Percentiles rank a stretch among this genome's conserved stretches.
Evolutionary conservation across 2,888 invertebrate species (phyloP).

Genomic region (Cabera pusaria): DNA sequence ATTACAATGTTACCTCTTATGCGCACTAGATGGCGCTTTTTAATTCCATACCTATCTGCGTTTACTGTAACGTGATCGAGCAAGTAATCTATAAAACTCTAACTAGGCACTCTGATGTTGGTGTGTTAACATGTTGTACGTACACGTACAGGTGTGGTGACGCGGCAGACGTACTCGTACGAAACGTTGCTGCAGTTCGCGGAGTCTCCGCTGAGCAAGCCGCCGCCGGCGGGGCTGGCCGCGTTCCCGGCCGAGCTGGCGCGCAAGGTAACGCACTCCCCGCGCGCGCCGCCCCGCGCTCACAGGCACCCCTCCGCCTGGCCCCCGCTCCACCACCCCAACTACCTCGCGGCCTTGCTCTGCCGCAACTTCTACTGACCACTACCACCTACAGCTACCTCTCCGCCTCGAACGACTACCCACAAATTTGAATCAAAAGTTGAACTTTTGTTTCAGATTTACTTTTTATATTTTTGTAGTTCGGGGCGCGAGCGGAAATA

Average conservation of each 20-base stretch:
- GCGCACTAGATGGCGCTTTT: too few relatives aligned
- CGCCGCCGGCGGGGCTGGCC: slow-evolving; percentile 75
- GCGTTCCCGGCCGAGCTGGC: slow-evolving; percentile 77
- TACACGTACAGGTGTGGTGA: slow-evolving; percentile 47
- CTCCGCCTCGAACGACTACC: slow-evolving; percentile 19
- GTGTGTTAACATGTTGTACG: too few relatives aligned
- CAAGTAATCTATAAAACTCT: too few relatives aligned
- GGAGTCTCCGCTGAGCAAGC: slow-evolving; percentile 80
- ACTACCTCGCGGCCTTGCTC: slow-evolving; percentile 74
- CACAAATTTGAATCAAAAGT: slow-evolving; percentile 34
- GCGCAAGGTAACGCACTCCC: slow-evolving; percentile 75
- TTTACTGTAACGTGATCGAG: too few relatives aligned
- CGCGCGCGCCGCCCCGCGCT: slow-evolving; percentile 31
- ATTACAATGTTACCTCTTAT: too few relatives aligned
- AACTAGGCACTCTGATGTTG: too few relatives aligned
- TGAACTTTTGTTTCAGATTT: slow-evolving; percentile 40
- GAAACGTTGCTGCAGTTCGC: slow-evolving; percentile 82
- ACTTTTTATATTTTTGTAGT: slow-evolving; percentile 5
- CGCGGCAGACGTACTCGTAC: slow-evolving; percentile 77
- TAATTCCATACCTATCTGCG: too few relatives aligned
- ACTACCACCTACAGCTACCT: slow-evolving; percentile 21
- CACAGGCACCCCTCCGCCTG: slow-evolving; percentile 41
- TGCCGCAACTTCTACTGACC: slow-evolving; percentile 75
- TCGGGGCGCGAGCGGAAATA: slow-evolving; percentile 31
- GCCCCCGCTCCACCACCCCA: slow-evolving; percentile 65